Conservation (phyloP, 2,113 vertebrate genomes). For the Apteryx mantelli region DNA sequence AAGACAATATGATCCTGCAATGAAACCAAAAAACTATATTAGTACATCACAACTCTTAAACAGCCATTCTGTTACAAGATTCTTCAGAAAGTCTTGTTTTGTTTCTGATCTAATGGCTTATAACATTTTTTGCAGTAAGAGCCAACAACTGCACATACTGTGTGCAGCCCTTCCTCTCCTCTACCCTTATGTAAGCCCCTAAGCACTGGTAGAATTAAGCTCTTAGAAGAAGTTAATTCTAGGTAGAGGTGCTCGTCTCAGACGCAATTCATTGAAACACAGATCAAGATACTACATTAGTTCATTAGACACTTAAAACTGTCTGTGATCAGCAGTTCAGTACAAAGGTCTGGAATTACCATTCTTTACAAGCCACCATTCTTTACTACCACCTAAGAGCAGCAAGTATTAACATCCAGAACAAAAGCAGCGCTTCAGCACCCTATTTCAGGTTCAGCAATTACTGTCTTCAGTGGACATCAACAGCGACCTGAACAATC, state of each 20-base stretch:
- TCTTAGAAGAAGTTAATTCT: neutral
- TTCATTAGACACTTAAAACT: neutral
- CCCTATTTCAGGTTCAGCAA: neutral
- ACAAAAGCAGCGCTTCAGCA: neutral
- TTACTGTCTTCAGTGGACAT: neutral
- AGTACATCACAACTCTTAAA: neutral
- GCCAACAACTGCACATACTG: neutral
- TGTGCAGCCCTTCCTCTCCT: neutral
- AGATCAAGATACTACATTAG: neutral
- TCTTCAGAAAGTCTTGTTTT: neutral
- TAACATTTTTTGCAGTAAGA: neutral
- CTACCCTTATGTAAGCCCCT: neutral
- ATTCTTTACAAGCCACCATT: neutral
- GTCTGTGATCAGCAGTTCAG: neutral
- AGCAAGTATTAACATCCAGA: neutral
- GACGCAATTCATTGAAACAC: neutral
- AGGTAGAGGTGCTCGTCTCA: neutral
- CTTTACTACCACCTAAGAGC: neutral
- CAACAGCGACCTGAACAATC: neutral
- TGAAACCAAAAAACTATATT: neutral
- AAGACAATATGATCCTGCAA: conserved; percentile 80
- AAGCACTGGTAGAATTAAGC: neutral
- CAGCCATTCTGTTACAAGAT: neutral
- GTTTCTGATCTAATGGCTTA: neutral
- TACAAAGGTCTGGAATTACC: neutral